A percentile compares a stretch with the other conserved stretches of the same genome.
Conservation (phyloP, 2,113 vertebrate species). For the Micronycteris hirsuta region DNA sequence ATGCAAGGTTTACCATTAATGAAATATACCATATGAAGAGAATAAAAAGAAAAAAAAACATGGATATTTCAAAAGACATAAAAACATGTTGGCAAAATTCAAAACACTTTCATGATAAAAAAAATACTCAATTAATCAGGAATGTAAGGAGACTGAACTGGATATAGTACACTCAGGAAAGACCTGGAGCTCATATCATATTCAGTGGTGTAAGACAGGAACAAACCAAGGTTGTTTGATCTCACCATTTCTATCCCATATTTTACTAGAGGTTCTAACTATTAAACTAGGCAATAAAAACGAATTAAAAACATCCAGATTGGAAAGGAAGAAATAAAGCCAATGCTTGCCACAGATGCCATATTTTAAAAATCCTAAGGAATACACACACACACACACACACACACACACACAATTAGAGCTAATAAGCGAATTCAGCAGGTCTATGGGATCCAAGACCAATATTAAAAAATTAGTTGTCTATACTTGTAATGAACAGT, state of each 20-base stretch:
- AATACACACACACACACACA: background rate
- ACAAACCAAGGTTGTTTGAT: background rate
- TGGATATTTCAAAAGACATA: constrained; percentile 11
- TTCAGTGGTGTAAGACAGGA: background rate
- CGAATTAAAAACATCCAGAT: background rate
- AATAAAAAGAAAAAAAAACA: background rate
- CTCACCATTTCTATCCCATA: background rate
- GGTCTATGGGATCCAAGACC: background rate
- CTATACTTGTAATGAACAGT: background rate
- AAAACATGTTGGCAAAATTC: constrained; percentile 7
- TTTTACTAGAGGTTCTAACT: background rate
- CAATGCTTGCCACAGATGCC: background rate
- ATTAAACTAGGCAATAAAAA: background rate
- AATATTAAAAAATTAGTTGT: constrained; percentile 28
- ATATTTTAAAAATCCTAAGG: background rate
- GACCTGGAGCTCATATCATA: background rate
- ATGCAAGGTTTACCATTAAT: background rate
- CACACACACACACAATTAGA: background rate
- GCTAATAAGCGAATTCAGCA: background rate
- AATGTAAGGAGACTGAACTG: background rate
- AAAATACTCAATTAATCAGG: background rate
- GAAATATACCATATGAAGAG: background rate
- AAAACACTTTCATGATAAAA: background rate
- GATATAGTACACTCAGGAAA: background rate
- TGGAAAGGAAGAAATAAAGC: background rate